Evolutionary conservation across 2,797 vertebrate genomes (phyloP).

Genomic region (Pipistrellus pygmaeus): DNA sequence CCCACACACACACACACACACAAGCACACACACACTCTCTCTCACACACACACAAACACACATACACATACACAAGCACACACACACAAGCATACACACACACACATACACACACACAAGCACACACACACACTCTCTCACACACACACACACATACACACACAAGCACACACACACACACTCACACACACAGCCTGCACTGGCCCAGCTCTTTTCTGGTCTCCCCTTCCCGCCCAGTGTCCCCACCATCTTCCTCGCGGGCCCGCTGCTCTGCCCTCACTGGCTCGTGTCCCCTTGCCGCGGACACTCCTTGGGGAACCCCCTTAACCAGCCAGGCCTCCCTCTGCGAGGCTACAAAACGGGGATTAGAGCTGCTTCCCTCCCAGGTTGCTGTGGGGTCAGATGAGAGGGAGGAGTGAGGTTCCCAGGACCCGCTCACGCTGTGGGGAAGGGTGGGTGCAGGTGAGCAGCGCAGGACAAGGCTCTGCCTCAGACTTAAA

Average conservation of each 20-base stretch:
- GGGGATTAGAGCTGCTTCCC: not conserved
- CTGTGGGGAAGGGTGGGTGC: not conserved
- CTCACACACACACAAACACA: accelerated
- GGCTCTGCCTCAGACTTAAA: not conserved
- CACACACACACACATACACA: not conserved
- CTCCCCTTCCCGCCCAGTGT: not conserved
- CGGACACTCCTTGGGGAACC: not conserved
- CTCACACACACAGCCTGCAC: not conserved
- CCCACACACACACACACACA: not conserved
- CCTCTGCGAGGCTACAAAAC: not conserved
- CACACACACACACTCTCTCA: not conserved
- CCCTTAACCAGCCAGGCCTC: not conserved
- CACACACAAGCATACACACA: not conserved
- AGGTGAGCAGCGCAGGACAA: not conserved
- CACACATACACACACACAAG: not conserved
- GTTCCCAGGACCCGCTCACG: not conserved
- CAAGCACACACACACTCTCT: too few relatives aligned
- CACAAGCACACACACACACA: not conserved
- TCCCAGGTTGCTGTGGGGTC: not conserved
- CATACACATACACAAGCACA: not conserved
- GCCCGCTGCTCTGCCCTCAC: not conserved
- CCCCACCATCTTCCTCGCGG: not conserved
- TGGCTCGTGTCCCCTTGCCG: not conserved
- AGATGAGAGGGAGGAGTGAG: not conserved
- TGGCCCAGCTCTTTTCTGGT: not conserved